phyloP scores from a whole-genome alignment of 2,797 vertebrate genomes.

The Cuniculus paca region DNA sequence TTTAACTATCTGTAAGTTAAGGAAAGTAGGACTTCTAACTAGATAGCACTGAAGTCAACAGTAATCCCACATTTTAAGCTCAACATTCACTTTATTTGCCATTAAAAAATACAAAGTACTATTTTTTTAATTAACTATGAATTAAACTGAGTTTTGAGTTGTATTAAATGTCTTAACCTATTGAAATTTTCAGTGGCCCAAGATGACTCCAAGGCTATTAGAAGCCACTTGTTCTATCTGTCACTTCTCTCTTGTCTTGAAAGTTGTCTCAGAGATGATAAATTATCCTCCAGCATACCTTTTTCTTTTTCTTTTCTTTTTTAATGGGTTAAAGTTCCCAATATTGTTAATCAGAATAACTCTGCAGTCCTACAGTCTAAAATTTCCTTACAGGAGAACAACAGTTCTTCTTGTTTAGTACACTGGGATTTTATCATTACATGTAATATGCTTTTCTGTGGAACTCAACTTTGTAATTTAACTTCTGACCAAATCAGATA shows the following conservation, averaged over 20 bases:
- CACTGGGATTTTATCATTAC: not conserved
- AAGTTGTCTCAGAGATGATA: not conserved
- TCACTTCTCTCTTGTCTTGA: not conserved
- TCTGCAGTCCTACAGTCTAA: not conserved
- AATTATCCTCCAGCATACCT: not conserved
- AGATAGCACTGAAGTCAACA: not conserved
- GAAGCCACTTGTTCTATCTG: not conserved
- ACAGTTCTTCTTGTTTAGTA: not conserved
- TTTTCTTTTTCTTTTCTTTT: not conserved
- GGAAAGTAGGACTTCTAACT: not conserved
- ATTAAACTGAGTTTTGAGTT: not conserved
- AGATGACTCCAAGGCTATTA: not conserved
- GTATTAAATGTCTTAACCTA: constrained; percentile 8
- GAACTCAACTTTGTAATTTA: not conserved
- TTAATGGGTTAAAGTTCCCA: not conserved
- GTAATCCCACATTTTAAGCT: not conserved
- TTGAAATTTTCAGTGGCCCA: not conserved
- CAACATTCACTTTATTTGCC: not conserved
- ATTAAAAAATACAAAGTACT: not conserved
- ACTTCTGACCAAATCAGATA: not conserved
- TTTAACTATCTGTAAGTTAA: not conserved
- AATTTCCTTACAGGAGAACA: constrained; percentile 1
- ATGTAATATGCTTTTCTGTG: constrained; percentile 13
- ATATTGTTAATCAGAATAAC: constrained; percentile 17
- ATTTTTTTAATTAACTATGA: not conserved